Base-by-base conservation (phyloP, 1,140 invertebrate genomes). In the Drosophila murphyi region DNA sequence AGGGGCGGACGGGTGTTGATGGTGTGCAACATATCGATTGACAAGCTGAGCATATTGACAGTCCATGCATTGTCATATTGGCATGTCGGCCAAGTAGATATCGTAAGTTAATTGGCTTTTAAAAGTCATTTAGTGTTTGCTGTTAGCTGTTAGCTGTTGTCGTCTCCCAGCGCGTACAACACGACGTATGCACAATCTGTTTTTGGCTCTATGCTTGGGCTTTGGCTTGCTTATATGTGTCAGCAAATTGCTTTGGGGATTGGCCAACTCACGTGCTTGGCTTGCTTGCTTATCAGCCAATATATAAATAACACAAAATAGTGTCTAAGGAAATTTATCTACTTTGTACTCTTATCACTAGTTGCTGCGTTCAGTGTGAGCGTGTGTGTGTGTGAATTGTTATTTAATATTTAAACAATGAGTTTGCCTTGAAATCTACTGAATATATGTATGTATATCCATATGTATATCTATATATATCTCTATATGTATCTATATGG, bases 51-150 rank as follows among this genome's bases (percentile, higher is more conserved):
- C 67, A 76, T 76, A 78, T 76, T 78, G 76, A 76, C 72, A 72
- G 69, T 8, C 62, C 39, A 67, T 76, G 20, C 20, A 57, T 76
- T 63, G 59, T 37, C 68, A 37, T 32, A 48, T 52, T 54, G 63
- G 5, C 55, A 62, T 61, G 63, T 65, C 20, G 56, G 43, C 61
- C 43, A 10, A 29, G 28, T 54, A 56, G 64, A 74, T 77, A 77
- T 77, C 75, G 57, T 43, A 56, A 57, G 35, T 79, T 79, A 79
- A 79, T 79, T 79, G 73, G 68, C 73, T 72, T 79, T 79, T 79
- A 79, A 79, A 79, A 76, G 76, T 67, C 76, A 79, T 76, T 79
- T 76, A 77, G 71, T 77, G 48, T 72, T 64, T 65, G 55, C 59
- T 60, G 37, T 52, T 68, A 34, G 60, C 48, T 37, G 12, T 63